These are phyloP conservation scores for Amblyjoppa fuscipennis DNA, from an alignment of 2,888 invertebrate species.

Conservation along the genomic window DNA sequence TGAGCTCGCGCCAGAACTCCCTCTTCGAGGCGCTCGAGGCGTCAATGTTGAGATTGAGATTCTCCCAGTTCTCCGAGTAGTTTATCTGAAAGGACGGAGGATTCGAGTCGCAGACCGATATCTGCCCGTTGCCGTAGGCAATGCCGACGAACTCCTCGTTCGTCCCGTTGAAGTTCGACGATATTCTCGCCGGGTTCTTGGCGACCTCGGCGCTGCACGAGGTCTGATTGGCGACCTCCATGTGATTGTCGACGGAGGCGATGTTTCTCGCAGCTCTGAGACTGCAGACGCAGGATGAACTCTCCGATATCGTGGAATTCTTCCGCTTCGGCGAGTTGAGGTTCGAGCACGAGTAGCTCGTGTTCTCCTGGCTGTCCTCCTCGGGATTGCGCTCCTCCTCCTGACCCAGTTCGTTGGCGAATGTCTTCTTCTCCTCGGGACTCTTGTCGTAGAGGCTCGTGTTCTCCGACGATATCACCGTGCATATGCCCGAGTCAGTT, in stretches of 20 bases:
- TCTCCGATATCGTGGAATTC: constrained; percentile 75
- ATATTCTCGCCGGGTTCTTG: constrained; percentile 78
- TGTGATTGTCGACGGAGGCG: constrained; percentile 72
- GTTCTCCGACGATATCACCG: constrained; percentile 87
- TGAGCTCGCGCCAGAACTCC: constrained; percentile 83
- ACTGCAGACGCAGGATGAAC: constrained; percentile 80
- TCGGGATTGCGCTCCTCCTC: constrained; percentile 68
- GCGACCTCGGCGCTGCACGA: constrained; percentile 66
- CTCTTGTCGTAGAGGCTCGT: constrained; percentile 87
- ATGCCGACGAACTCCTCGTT: constrained; percentile 83
- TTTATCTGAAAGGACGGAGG: constrained; percentile 82
- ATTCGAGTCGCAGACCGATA: constrained; percentile 82
- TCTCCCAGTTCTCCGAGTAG: constrained; percentile 84
- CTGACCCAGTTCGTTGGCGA: constrained; percentile 79
- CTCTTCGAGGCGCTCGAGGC: constrained; percentile 65
- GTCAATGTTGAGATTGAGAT: constrained; percentile 81
- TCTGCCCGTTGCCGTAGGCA: constrained; percentile 82
- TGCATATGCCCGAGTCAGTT: constrained; percentile 90
- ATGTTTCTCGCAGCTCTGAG: constrained; percentile 71
- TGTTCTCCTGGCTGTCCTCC: constrained; percentile 79
- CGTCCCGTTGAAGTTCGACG: constrained; percentile 81
- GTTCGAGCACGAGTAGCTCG: constrained; percentile 83
- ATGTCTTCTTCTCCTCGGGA: constrained; percentile 83
- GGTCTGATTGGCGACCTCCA: constrained; percentile 72
- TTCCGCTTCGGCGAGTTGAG: constrained; percentile 80